Percentiles rank a stretch among this genome's conserved stretches.
Evolutionary conservation across 2,888 invertebrate species (phyloP).

Genomic region (Euzophera pinguis): DNA sequence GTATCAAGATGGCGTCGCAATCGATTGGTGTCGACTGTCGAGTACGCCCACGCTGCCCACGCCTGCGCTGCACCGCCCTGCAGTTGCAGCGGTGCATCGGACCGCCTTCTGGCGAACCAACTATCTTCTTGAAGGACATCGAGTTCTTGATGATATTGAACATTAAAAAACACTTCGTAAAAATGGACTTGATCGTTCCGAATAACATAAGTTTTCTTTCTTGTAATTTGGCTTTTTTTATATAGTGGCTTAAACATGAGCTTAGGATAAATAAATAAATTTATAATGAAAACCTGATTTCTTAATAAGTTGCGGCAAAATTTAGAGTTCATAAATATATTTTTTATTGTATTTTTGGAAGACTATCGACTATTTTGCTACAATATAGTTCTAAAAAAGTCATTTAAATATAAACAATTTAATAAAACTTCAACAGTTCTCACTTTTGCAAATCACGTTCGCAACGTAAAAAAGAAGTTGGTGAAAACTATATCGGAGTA

Average conservation of each 20-base stretch:
- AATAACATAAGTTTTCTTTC: too few species aligned
- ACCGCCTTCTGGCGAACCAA: conserved; percentile 39
- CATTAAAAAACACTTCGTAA: not conserved
- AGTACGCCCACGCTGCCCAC: conserved; percentile 69
- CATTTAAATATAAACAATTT: not conserved
- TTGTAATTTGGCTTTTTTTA: too few species aligned
- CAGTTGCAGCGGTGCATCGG: conserved; percentile 54
- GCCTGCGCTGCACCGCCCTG: conserved; percentile 72
- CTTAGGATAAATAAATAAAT: too few species aligned
- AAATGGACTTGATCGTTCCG: too few species aligned
- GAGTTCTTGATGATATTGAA: not conserved
- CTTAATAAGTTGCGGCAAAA: too few species aligned
- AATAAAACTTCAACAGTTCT: conserved; percentile 36
- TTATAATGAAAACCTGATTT: too few species aligned
- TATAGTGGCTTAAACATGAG: too few species aligned
- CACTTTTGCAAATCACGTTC: conserved; percentile 48
- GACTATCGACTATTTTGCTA: too few species aligned
- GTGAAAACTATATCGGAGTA: too few species aligned
- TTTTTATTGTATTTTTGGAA: too few species aligned
- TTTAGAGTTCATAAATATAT: too few species aligned
- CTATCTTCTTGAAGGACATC: conserved; percentile 14
- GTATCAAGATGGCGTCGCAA: conserved; percentile 72
- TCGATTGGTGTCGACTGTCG: conserved; percentile 59
- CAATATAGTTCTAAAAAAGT: too few species aligned
- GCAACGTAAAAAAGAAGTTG: conserved; percentile 31